Conservation (phyloP, 2,888 invertebrate species). For the Rhagophthalmus giganteus region DNA sequence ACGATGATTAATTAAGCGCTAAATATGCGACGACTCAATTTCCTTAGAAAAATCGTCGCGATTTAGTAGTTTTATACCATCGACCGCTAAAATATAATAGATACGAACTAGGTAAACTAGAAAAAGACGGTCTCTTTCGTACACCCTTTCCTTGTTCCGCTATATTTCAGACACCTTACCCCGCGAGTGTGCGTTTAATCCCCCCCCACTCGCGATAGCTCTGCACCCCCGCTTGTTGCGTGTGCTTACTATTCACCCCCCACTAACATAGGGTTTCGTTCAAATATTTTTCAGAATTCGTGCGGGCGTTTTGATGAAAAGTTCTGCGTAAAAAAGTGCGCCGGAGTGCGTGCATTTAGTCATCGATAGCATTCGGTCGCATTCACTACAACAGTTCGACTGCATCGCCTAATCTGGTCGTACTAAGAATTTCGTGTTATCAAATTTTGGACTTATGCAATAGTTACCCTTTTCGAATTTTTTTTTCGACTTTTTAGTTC, state of each 20-base stretch:
- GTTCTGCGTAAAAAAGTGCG: slow-evolving; percentile 42
- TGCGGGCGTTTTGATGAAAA: slow-evolving; percentile 55
- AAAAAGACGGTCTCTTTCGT: slow-evolving; percentile 34
- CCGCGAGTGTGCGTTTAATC: slow-evolving; percentile 40
- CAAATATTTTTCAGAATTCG: slow-evolving; percentile 54
- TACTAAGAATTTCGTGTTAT: slow-evolving; percentile 9
- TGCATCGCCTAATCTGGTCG: slow-evolving; percentile 23
- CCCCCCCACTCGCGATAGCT: slow-evolving; percentile 41
- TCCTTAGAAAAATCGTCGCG: too few relatives aligned
- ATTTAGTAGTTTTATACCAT: too few relatives aligned
- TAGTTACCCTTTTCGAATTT: slow-evolving; percentile 4
- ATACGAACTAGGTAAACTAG: slow-evolving; percentile 28
- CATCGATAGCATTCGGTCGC: slow-evolving; percentile 31
- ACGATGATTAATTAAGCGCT: too few relatives aligned
- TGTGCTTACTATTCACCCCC: slow-evolving; percentile 47
- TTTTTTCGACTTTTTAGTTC: slow-evolving; percentile 2
- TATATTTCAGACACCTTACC: slow-evolving; percentile 46
- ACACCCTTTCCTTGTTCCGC: slow-evolving; percentile 37
- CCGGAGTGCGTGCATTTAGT: slow-evolving; percentile 37
- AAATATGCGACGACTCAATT: too few relatives aligned
- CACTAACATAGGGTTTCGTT: slow-evolving; percentile 50
- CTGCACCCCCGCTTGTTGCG: slow-evolving; percentile 51
- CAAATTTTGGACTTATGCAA: slow-evolving; percentile 18
- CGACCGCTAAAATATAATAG: slow-evolving; percentile 6
- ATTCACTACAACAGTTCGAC: slow-evolving; percentile 24